These are phyloP conservation scores for Porites divaricata DNA, from an alignment of 92 coral and sea anemone genomes.

Conservation along the genomic window DNA sequence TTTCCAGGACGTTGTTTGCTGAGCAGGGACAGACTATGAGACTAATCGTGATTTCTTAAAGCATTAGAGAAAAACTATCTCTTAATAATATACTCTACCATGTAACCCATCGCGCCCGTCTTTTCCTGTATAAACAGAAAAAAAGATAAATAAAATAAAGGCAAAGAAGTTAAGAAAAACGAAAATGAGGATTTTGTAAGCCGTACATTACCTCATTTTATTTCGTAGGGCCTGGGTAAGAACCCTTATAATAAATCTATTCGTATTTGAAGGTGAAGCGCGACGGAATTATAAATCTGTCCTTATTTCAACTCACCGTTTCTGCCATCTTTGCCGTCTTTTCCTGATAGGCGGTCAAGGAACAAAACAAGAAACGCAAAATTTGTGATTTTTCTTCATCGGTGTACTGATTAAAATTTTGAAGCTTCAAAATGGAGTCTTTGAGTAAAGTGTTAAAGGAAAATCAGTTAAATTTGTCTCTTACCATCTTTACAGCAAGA, in stretches of 20 bases:
- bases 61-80: background rate
- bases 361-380: background rate
- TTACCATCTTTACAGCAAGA: background rate
- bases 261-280: no score
- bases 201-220: no score
- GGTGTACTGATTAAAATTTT: background rate
- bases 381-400: background rate
- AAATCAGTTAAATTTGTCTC: background rate
- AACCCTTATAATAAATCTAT: no score
- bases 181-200: no score
- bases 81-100: background rate
- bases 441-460: background rate
- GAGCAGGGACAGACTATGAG: background rate
- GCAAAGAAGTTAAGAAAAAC: background rate
- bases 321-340: background rate
- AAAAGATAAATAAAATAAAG: background rate
- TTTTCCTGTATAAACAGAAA: background rate
- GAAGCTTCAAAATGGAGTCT: background rate
- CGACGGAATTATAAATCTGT: background rate
- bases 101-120: background rate
- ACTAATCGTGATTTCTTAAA: no score
- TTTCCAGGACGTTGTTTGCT: no score
- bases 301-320: background rate
- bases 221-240: no score
- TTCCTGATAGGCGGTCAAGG: background rate